A percentile compares a stretch with the other conserved stretches of the same genome.
phyloP scores from a whole-genome alignment of 2,888 invertebrate species.

The Odiellus spinosus region DNA sequence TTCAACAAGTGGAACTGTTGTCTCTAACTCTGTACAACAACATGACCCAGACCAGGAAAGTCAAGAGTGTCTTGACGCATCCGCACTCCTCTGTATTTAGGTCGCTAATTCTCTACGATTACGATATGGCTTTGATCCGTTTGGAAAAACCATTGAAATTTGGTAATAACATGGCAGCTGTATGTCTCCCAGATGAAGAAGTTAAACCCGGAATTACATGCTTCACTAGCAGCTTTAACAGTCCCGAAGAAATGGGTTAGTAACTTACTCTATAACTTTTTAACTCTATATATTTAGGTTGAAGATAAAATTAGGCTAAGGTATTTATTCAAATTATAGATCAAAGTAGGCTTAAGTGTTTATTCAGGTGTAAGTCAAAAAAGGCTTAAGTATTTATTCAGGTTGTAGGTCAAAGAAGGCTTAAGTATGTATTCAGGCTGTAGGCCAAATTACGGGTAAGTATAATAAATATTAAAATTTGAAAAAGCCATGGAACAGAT shows the following conservation, averaged over 20 bases:
- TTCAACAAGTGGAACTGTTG: not conserved
- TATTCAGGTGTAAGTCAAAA: no score
- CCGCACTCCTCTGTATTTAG: slow-evolving; percentile 21
- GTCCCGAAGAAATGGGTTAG: slow-evolving; percentile 11
- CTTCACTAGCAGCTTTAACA: slow-evolving; percentile 16
- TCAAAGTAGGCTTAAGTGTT: no score
- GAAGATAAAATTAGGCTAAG: no score
- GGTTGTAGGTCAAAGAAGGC: no score
- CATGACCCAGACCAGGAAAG: slow-evolving; percentile 2
- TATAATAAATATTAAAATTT: no score
- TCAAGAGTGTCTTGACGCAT: slow-evolving; percentile 16
- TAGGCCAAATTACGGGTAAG: no score
- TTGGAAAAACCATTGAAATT: slow-evolving; percentile 37
- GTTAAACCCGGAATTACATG: slow-evolving; percentile 29
- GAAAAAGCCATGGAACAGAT: no score
- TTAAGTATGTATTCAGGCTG: no score
- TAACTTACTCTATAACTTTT: not conserved
- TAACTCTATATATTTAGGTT: no score
- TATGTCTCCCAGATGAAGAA: slow-evolving; percentile 38
- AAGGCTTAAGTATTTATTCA: no score
- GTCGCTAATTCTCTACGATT: slow-evolving; percentile 24
- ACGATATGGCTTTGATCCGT: slow-evolving; percentile 42
- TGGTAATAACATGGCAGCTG: slow-evolving; percentile 38
- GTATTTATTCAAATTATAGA: no score
- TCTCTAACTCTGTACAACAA: no score